A percentile compares a stretch with the other conserved stretches of the same genome.
These are phyloP conservation scores for Tamias sibiricus DNA, from an alignment of 2,113 vertebrate species.

Conservation along the genomic window DNA sequence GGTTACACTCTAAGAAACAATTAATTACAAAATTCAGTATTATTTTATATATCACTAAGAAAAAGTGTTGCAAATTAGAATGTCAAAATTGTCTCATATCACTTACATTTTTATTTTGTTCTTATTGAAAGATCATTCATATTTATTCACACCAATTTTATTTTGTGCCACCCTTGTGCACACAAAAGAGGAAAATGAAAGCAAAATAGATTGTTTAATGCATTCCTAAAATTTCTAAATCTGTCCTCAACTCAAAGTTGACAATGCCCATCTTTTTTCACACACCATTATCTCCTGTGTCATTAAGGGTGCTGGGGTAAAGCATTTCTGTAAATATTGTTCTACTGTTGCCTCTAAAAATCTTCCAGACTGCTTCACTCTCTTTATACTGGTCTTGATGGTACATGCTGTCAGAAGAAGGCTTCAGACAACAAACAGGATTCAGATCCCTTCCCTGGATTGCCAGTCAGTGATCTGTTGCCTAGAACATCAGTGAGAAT, in stretches of 20 bases:
- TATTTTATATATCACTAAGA: conserved; percentile 8
- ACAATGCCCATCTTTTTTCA: neutral
- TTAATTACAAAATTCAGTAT: neutral
- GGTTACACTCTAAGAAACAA: neutral
- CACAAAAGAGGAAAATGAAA: neutral
- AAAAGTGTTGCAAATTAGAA: neutral
- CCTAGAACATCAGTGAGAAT: neutral
- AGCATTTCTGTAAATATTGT: neutral
- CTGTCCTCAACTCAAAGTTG: neutral
- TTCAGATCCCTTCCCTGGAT: neutral
- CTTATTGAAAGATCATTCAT: conserved; percentile 28
- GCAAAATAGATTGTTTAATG: neutral
- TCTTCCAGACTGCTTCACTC: neutral
- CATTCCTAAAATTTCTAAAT: conserved; percentile 11
- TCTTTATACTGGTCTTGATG: neutral
- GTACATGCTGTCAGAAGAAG: neutral
- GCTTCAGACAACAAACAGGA: neutral
- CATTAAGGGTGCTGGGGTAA: neutral
- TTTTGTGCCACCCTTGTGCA: neutral
- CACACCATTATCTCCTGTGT: neutral
- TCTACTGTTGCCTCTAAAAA: neutral
- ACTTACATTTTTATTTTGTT: conserved; percentile 45
- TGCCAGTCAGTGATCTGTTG: neutral
- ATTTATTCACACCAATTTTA: conserved; percentile 18
- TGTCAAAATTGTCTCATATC: neutral